Conservation (phyloP, 1,140 invertebrate genomes). For the Mizuhopecten yessoensis region DNA sequence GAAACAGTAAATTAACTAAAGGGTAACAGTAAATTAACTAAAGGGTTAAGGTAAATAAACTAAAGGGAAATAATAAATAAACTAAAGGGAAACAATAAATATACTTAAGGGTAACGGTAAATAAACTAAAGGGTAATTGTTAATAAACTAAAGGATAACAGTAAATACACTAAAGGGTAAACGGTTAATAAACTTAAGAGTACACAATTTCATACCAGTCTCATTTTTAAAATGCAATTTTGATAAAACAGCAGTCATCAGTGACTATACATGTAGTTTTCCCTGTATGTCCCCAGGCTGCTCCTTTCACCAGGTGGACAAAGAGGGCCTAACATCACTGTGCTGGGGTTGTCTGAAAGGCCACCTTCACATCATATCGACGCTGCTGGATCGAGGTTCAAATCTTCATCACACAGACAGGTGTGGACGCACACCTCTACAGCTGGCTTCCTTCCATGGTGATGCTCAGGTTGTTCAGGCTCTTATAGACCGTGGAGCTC, state of each 20-base stretch:
- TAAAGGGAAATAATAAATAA: too few relatives aligned
- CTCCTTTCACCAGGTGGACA: conserved; percentile 90
- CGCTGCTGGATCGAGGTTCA: conserved; percentile 92
- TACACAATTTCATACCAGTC: neutral
- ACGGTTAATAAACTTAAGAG: too few relatives aligned
- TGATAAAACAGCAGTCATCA: too few relatives aligned
- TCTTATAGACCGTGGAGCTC: conserved; percentile 93
- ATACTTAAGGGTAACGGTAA: too few relatives aligned
- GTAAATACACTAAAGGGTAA: too few relatives aligned
- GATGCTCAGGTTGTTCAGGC: conserved; percentile 88
- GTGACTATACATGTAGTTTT: too few relatives aligned
- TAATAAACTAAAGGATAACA: too few relatives aligned
- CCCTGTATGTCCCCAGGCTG: conserved; percentile 84
- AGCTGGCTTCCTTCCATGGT: conserved; percentile 94
- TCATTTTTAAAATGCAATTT: neutral
- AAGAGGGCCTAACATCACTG: conserved; percentile 94
- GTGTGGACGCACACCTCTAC: conserved; percentile 93
- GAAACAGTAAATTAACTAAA: too few relatives aligned
- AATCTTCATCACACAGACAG: conserved; percentile 91
- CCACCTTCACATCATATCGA: conserved; percentile 90
- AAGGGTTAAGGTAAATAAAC: too few relatives aligned
- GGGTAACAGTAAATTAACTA: too few relatives aligned
- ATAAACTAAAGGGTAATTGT: too few relatives aligned
- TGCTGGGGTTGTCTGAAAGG: conserved; percentile 96
- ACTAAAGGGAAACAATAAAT: too few relatives aligned